These are phyloP conservation scores for Poeciliopsis presidionis DNA, from an alignment of 2,797 vertebrate genomes.

Conservation along the genomic window DNA sequence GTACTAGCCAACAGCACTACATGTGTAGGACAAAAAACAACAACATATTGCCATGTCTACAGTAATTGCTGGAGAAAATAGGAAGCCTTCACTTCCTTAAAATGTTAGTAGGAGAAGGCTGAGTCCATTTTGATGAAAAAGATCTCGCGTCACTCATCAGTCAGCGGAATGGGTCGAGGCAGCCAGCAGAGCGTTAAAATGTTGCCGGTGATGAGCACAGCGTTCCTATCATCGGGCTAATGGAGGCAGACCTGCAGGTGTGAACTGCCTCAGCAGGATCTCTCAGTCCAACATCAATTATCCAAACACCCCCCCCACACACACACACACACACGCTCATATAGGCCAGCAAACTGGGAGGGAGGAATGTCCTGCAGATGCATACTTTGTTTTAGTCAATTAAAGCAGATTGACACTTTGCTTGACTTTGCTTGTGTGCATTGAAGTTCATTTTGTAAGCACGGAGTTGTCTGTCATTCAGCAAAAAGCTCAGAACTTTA, in stretches of 20 bases:
- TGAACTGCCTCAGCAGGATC: slow-evolving; percentile 58
- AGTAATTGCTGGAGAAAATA: slow-evolving; percentile 10
- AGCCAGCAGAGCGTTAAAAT: slow-evolving; percentile 48
- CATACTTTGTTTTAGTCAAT: slow-evolving; percentile 37
- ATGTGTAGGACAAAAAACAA: slow-evolving; percentile 7
- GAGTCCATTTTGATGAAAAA: slow-evolving; percentile 9
- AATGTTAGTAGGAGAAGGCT: slow-evolving; percentile 25
- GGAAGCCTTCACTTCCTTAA: slow-evolving; percentile 23
- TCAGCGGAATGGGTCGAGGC: slow-evolving; percentile 36
- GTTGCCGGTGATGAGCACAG: slow-evolving; percentile 60
- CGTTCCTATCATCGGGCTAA: slow-evolving; percentile 68
- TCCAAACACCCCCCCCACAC: slow-evolving; percentile 5
- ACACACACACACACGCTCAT: slow-evolving; percentile 4
- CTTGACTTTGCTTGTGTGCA: slow-evolving; percentile 37
- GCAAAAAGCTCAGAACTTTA: slow-evolving; percentile 18
- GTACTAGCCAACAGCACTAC: slow-evolving; percentile 3
- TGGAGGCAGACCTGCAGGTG: slow-evolving; percentile 70
- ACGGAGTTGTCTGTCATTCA: slow-evolving; percentile 13
- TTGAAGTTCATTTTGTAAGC: slow-evolving; percentile 36
- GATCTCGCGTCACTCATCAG: slow-evolving; percentile 31
- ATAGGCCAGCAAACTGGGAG: neutral
- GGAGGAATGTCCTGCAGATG: slow-evolving; percentile 7
- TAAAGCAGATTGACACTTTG: slow-evolving; percentile 42
- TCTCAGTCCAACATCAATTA: slow-evolving; percentile 52
- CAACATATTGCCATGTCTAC: slow-evolving; percentile 24